Evolutionary conservation across 2,797 vertebrate genomes (phyloP).

Genomic region (Peromyscus nudipes): DNA sequence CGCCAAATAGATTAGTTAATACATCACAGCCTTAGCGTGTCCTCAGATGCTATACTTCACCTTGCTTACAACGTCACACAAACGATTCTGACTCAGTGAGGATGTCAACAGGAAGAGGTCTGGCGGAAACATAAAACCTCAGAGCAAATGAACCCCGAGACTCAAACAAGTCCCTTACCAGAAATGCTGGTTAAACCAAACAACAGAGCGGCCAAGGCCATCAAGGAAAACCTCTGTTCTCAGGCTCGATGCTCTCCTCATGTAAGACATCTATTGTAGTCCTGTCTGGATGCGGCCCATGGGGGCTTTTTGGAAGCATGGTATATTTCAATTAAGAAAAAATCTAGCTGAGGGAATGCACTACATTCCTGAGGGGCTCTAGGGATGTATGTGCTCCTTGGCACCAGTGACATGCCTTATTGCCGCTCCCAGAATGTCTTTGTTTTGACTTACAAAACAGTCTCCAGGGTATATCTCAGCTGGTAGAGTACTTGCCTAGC

Average conservation of each 20-base stretch:
- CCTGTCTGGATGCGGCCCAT: constrained; percentile 58
- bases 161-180: constrained; percentile 81
- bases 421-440: background rate
- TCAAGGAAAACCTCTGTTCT: constrained; percentile 80
- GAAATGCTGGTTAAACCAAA: constrained; percentile 84
- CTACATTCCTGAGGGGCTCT: background rate
- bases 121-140: constrained; percentile 80
- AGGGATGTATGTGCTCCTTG: background rate
- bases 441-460: background rate
- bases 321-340: background rate
- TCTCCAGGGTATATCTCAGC: background rate
- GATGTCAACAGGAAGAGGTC: constrained; percentile 83
- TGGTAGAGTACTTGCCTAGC: background rate
- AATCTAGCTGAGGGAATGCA: constrained; percentile 25
- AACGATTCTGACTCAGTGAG: constrained; percentile 81
- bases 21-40: constrained; percentile 43
- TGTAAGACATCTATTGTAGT: constrained; percentile 85
- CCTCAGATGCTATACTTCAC: constrained; percentile 71
- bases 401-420: background rate
- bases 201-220: constrained; percentile 73
- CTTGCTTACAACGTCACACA: constrained; percentile 61
- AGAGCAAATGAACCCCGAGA: constrained; percentile 83
- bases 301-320: constrained; percentile 72
- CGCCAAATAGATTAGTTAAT: constrained; percentile 73
- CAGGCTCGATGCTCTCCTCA: constrained; percentile 66